These are phyloP conservation scores for Agonopterix arenella DNA, from an alignment of 2,888 invertebrate species.

Conservation along the genomic window DNA sequence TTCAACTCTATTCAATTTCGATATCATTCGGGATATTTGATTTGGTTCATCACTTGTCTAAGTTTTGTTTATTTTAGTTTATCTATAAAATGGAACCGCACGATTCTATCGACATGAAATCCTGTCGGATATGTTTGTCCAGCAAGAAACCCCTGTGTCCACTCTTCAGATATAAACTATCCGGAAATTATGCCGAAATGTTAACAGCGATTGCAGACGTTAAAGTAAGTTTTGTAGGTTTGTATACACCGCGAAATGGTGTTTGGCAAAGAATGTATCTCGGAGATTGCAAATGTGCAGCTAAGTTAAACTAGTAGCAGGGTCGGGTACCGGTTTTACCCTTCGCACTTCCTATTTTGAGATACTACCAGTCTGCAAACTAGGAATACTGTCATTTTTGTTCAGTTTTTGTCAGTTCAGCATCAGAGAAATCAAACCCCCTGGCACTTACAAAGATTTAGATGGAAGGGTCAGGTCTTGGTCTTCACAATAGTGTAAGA, in stretches of 20 bases:
- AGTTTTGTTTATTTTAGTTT: slow-evolving; percentile 1
- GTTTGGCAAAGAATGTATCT: too few species aligned
- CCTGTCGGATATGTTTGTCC: slow-evolving; percentile 64
- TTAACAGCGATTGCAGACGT: slow-evolving; percentile 68
- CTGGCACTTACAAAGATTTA: too few species aligned
- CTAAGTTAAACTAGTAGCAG: too few species aligned
- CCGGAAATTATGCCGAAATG: slow-evolving; percentile 74
- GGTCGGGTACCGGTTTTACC: background rate
- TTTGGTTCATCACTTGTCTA: slow-evolving; percentile 34
- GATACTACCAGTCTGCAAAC: background rate
- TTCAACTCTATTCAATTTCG: slow-evolving; percentile 15
- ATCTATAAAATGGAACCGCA: slow-evolving; percentile 42
- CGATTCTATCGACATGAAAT: slow-evolving; percentile 47
- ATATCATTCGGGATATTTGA: slow-evolving; percentile 24
- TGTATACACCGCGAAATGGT: too few species aligned
- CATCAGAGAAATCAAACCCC: too few species aligned
- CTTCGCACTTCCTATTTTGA: background rate
- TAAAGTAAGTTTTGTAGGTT: slow-evolving; percentile 36
- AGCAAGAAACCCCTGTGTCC: slow-evolving; percentile 62
- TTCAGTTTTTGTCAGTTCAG: background rate
- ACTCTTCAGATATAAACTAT: slow-evolving; percentile 63
- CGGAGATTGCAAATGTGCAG: too few species aligned
- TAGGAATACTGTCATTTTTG: background rate
- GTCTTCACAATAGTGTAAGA: too few species aligned
- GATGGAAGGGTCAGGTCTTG: too few species aligned